These are phyloP conservation scores for Urechis unicinctus DNA, from an alignment of 2,888 invertebrate species.

Conservation along the genomic window DNA sequence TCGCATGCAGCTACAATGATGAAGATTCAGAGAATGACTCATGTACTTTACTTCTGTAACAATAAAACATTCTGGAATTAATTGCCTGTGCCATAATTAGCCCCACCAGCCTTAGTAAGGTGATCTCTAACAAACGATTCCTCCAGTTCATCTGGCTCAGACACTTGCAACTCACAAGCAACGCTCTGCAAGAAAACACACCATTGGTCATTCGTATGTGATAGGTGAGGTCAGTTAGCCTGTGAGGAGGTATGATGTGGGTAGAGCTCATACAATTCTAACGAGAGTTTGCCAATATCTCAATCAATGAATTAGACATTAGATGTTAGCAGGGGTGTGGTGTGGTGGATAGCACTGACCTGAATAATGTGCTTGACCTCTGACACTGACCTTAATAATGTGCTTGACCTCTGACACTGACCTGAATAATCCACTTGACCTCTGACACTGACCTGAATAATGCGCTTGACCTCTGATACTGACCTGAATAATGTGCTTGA, in stretches of 20 bases:
- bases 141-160: conserved; percentile 64
- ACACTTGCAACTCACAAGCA: conserved; percentile 69
- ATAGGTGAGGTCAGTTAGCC: background rate
- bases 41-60: no score
- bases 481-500: conserved; percentile 43
- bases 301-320: no score
- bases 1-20: no score
- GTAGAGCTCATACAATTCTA: no score
- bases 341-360: background rate
- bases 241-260: background rate
- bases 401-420: background rate
- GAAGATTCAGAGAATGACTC: no score
- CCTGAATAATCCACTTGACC: no score
- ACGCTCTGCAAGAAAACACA: conserved; percentile 62
- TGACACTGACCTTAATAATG: background rate
- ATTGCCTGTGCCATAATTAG: conserved; percentile 74
- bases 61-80: no score
- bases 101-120: conserved; percentile 69
- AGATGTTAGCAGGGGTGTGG: no score
- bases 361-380: background rate
- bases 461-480: no score
- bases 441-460: no score
- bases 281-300: no score
- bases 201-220: background rate
- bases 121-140: conserved; percentile 65